phyloP scores from a whole-genome alignment of 2,113 vertebrate genomes.

The Onychorhynchus coronatus region DNA sequence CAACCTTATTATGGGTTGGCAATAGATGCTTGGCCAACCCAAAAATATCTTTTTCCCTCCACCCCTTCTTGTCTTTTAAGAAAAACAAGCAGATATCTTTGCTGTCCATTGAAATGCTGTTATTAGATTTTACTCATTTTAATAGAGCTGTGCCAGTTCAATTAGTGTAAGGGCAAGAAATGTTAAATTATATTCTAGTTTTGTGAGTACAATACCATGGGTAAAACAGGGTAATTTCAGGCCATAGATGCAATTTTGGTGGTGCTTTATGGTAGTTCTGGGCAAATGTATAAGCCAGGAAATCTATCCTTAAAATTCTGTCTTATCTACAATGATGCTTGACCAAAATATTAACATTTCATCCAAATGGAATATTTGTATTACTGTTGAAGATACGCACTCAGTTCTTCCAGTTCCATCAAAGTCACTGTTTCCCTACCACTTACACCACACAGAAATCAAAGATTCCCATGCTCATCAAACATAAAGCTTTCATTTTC shows the following conservation, averaged over 20 bases:
- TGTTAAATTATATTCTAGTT: neutral
- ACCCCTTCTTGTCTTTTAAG: constrained; percentile 12
- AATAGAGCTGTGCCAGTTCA: constrained; percentile 12
- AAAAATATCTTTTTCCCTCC: neutral
- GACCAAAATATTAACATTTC: neutral
- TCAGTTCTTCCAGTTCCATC: neutral
- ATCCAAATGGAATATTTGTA: neutral
- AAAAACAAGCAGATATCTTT: constrained; percentile 46
- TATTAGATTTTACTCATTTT: constrained; percentile 42
- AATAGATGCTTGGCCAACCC: constrained; percentile 64
- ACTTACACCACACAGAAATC: neutral
- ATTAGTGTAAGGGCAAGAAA: constrained; percentile 24
- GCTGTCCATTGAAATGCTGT: neutral
- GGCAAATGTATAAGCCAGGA: neutral
- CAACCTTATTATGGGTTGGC: constrained; percentile 66
- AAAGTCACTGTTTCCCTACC: neutral
- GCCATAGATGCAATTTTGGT: neutral
- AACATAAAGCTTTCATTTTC: neutral
- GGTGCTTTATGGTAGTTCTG: neutral
- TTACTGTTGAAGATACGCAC: neutral
- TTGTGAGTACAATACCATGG: neutral
- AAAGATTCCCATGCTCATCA: neutral
- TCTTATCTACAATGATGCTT: neutral
- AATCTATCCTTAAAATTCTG: neutral
- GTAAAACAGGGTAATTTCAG: neutral